These are phyloP conservation scores for Spilarctia lutea DNA, from an alignment of 2,888 invertebrate genomes.

Conservation along the genomic window DNA sequence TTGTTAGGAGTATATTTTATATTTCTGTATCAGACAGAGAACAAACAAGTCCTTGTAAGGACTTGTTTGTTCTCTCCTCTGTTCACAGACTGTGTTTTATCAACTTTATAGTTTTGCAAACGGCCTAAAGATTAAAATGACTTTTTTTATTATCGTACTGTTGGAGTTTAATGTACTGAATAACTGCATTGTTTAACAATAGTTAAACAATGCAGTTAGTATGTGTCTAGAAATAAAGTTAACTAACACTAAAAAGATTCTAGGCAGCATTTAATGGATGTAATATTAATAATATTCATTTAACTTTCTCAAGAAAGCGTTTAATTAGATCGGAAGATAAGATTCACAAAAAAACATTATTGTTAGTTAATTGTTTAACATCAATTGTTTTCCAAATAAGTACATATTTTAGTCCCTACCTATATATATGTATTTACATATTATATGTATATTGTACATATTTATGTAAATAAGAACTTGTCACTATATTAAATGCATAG, in stretches of 20 bases:
- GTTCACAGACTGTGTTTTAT: neutral
- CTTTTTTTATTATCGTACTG: neutral
- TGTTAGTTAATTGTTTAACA: neutral
- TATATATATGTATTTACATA: too few species aligned
- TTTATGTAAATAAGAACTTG: neutral
- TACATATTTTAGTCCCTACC: too few species aligned
- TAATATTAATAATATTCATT: neutral
- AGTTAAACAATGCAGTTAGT: too few species aligned
- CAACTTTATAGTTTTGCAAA: neutral
- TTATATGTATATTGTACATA: too few species aligned
- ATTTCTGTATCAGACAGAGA: neutral
- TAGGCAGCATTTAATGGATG: neutral
- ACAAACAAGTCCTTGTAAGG: too few species aligned
- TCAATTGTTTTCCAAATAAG: too few species aligned
- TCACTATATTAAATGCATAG: neutral
- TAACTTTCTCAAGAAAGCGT: neutral
- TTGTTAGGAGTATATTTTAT: neutral
- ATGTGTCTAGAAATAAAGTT: too few species aligned
- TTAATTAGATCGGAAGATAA: neutral
- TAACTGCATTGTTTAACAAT: too few species aligned
- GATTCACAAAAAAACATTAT: too few species aligned
- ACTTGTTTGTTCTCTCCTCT: neutral
- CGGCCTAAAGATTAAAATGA: neutral
- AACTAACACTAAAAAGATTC: neutral
- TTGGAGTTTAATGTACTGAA: neutral